Evolutionary conservation across 2,797 vertebrate genomes (phyloP).

Genomic region (Mionectes olivaceus): DNA sequence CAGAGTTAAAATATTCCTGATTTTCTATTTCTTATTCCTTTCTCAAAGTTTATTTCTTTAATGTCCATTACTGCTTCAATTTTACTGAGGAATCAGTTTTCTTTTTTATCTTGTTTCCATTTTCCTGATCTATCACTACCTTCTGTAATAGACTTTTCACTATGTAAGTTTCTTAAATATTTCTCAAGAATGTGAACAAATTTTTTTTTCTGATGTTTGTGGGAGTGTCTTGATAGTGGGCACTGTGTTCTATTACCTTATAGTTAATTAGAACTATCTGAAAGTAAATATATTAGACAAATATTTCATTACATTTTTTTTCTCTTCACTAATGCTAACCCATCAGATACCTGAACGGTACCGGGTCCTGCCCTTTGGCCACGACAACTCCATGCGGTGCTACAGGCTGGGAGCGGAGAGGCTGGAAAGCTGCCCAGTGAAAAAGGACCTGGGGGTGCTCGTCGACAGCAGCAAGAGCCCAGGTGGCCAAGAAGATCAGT

Average conservation of each 20-base stretch:
- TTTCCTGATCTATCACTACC: background rate
- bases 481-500: fast-evolving
- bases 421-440: background rate
- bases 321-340: background rate
- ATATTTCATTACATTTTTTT: background rate
- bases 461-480: background rate
- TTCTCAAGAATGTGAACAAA: background rate
- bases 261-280: background rate
- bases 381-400: background rate
- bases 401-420: background rate
- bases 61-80: background rate
- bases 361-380: background rate
- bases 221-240: background rate
- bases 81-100: background rate
- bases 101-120: background rate
- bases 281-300: background rate
- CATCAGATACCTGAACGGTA: background rate
- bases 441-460: background rate
- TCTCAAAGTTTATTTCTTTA: background rate
- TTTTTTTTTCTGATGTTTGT: background rate
- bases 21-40: background rate
- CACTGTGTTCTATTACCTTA: background rate
- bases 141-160: background rate
- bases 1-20: background rate
- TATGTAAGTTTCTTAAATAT: background rate